Base-by-base conservation (phyloP, 2,888 invertebrate genomes). In the Callimorpha dominula region DNA sequence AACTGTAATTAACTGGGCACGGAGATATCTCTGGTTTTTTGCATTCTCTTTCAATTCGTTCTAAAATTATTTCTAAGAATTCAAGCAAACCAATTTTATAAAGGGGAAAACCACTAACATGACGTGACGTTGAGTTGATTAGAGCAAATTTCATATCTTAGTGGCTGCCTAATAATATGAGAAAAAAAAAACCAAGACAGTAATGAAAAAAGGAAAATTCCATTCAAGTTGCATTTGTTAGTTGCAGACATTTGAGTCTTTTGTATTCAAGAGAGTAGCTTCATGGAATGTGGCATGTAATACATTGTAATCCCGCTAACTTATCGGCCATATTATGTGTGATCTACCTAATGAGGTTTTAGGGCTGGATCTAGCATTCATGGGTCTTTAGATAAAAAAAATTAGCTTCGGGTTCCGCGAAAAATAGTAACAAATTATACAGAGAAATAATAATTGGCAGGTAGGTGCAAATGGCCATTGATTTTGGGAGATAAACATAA, bases 161-260 rank as follows among this genome's bases (percentile, higher is more conserved):
- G 31, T 60, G 60, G 14, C 60, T 14, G 60, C 31, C 31, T 31
- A 6, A 31, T 60, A 17, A 52, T 52, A 60, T 12, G 7, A 6
- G 6, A 60, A 60, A 60, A 12, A 57, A 20, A 57, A 60, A 60
- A 14, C 6, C 31, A 60, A 60, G 12, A 60, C 31, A 14, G 14
- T 20, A 12, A 31, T 73, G 43, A 66, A 67, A 17, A 40, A 63
- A 67, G 71, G 72, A 62, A 80, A 78, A 80, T 80, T 71, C 79
- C 67, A 67, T 43, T 50, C 15, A 63, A n/a, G 43, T 20, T 65
- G 68, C n/a, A 67, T 73, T 64, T 64, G 54, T 14, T 20, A 57
- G 4, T 0, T 57, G 20, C 12, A 46, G 65, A 77, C 67, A 69
- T 72, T 72, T 67, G 65, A 46, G 43, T 65, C 11, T 65, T 65